Percentiles rank a stretch among this genome's conserved stretches.
Conservation (phyloP, 2,113 vertebrate species). For the Cyanoramphus novaezelandiae region DNA sequence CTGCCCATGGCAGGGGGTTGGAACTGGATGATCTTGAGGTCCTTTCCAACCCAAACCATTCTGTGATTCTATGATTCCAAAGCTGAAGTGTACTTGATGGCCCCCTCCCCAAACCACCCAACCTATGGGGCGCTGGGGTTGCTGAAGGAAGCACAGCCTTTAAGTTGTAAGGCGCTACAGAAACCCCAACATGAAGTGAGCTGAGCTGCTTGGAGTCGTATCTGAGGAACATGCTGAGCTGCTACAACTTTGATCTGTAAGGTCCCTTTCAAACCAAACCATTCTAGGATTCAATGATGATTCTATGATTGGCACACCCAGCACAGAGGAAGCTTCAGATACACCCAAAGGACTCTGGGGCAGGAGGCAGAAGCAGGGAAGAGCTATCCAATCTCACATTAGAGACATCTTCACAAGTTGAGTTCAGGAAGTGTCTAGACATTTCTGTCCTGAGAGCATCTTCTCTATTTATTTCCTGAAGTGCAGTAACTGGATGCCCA, state of each 20-base stretch:
- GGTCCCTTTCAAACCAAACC: not conserved
- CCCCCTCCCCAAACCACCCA: not conserved
- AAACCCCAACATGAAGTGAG: not conserved
- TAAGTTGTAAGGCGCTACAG: not conserved
- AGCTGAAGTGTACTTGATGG: not conserved
- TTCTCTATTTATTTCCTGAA: not conserved
- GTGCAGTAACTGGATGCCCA: not conserved
- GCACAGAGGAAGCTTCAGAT: not conserved
- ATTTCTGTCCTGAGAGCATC: not conserved
- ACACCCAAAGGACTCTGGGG: not conserved
- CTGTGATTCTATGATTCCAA: fast-evolving
- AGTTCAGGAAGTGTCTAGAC: not conserved
- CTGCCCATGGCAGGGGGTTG: no score
- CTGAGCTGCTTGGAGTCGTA: not conserved
- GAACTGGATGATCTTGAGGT: no score
- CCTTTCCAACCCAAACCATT: no score
- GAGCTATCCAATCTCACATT: not conserved
- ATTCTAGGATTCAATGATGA: not conserved
- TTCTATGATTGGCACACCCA: not conserved
- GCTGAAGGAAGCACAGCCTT: not conserved
- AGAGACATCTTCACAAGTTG: not conserved
- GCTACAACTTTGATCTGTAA: not conserved
- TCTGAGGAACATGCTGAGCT: not conserved
- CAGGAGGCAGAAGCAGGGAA: not conserved
- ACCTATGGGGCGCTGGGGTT: not conserved